phyloP scores from a whole-genome alignment of 2,888 invertebrate genomes.

The Iselma pallidipennis region DNA sequence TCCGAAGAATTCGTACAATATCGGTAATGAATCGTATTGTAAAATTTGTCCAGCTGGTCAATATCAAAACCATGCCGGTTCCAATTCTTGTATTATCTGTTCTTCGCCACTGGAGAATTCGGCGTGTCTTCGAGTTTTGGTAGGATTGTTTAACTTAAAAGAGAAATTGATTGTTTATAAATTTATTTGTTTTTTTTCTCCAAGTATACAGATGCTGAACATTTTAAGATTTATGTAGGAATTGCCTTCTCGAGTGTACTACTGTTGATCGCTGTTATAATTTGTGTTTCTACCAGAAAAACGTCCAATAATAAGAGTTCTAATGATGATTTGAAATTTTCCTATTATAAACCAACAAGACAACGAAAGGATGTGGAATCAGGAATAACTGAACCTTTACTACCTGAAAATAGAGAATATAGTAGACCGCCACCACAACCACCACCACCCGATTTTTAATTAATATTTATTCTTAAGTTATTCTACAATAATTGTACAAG shows the following conservation, averaged over 20 bases:
- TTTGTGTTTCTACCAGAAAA: conserved; percentile 11
- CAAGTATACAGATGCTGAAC: conserved; percentile 40
- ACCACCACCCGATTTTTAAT: neutral
- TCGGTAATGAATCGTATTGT: conserved; percentile 49
- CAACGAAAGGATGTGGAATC: conserved; percentile 9
- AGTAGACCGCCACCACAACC: neutral
- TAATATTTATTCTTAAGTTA: neutral
- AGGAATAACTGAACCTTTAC: conserved; percentile 11
- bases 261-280: neutral
- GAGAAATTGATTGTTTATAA: too few relatives aligned
- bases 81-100: conserved; percentile 49
- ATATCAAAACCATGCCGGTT: conserved; percentile 51
- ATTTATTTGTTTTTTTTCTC: conserved; percentile 25
- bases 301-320: neutral
- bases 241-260: conserved; percentile 34
- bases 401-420: neutral
- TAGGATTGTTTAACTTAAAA: conserved; percentile 35
- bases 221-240: conserved; percentile 43
- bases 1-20: conserved; percentile 48
- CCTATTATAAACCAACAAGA: conserved; percentile 8
- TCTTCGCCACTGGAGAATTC: conserved; percentile 50
- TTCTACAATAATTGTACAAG: neutral
- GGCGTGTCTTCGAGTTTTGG: conserved; percentile 47
- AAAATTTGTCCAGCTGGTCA: conserved; percentile 48
- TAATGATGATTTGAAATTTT: neutral